Percentiles rank a stretch among this genome's conserved stretches.
Conservation (phyloP, 2,113 vertebrate species). For the Ciconia stormi region DNA sequence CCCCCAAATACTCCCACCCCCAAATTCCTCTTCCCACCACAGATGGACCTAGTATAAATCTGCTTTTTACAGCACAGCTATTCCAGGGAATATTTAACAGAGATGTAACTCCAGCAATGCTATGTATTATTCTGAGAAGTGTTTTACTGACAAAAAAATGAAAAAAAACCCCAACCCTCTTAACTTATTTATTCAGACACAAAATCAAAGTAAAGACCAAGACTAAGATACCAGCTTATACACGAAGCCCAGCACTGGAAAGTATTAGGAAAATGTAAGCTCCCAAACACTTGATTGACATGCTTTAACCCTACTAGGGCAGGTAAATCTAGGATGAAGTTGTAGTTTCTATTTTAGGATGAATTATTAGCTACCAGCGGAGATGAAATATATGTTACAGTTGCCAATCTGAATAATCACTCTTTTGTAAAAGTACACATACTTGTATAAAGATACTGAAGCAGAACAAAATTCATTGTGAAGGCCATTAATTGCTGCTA, state of each 20-base stretch:
- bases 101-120: neutral
- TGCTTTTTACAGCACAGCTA: neutral
- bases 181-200: neutral
- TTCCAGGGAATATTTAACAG: neutral
- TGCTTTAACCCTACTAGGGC: neutral
- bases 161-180: neutral
- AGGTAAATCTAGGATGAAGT: neutral
- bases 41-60: neutral
- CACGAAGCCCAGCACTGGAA: neutral
- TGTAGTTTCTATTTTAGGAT: neutral
- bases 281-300: neutral
- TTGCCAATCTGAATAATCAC: neutral
- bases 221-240: neutral
- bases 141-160: neutral
- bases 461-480: neutral
- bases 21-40: neutral
- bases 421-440: neutral
- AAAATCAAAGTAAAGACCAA: neutral
- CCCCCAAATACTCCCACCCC: neutral
- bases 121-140: neutral
- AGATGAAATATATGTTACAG: neutral
- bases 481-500: neutral
- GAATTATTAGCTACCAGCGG: neutral
- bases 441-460: neutral
- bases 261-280: neutral